Evolutionary conservation across 2,888 invertebrate species (phyloP).

Genomic region (Catocala fraxini): DNA sequence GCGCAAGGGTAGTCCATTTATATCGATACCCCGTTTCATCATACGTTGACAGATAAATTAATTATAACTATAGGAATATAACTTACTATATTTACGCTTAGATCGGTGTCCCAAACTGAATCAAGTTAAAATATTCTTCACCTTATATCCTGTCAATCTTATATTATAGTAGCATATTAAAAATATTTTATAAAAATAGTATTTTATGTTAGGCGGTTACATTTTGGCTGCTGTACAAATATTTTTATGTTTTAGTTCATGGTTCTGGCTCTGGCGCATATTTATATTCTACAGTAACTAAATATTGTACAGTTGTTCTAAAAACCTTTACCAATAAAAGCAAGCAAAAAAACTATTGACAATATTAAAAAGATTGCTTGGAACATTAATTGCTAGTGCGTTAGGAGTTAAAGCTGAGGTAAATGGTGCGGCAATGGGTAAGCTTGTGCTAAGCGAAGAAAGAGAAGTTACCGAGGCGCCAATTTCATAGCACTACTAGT

Average conservation of each 20-base stretch:
- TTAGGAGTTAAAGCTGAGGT: slow-evolving; percentile 30
- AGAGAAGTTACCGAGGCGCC: slow-evolving; percentile 43
- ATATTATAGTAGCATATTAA: slow-evolving; percentile 36
- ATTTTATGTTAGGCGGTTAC: slow-evolving; percentile 9
- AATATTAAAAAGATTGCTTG: slow-evolving; percentile 3
- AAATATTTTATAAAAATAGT: slow-evolving; percentile 7
- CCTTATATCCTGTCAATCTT: slow-evolving; percentile 40
- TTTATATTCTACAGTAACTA: background rate
- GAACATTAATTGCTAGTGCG: slow-evolving; percentile 2
- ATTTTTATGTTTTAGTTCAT: background rate
- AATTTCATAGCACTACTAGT: slow-evolving; percentile 55
- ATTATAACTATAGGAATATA: too few species aligned
- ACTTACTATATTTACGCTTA: too few species aligned
- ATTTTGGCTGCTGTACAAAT: slow-evolving; percentile 10
- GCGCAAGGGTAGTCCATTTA: too few species aligned
- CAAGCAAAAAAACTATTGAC: background rate
- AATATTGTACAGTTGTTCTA: slow-evolving; percentile 5
- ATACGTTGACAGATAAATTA: too few species aligned
- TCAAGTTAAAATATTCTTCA: slow-evolving; percentile 28
- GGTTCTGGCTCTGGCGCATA: background rate
- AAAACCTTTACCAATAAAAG: slow-evolving; percentile 4
- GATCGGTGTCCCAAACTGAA: background rate
- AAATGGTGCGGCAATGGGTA: slow-evolving; percentile 12
- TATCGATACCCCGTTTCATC: too few species aligned
- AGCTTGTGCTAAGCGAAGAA: slow-evolving; percentile 42